Base-by-base conservation (phyloP, 1,140 invertebrate genomes). In the Drosophila insularis region DNA sequence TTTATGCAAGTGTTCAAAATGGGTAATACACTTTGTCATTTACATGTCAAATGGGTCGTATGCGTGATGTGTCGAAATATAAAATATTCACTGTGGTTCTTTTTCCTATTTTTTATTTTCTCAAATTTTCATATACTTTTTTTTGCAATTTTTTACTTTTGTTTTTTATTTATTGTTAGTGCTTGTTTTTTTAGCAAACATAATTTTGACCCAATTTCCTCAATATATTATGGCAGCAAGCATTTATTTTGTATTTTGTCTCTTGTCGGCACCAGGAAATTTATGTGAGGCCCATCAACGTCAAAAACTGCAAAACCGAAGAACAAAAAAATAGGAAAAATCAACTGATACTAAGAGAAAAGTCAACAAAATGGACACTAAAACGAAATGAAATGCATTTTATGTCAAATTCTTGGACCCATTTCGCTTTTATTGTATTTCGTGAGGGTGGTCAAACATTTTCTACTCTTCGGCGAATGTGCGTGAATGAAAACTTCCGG, bases 161-260 rank as follows among this genome's bases (percentile, higher is more conserved):
- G 11, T 10, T 27, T 32, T 56, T 37, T 8, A 32, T 27, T 39
- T 53, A 21, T 54, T n/a, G n/a, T 21, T 5, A 13, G 31, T 56
- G 32, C 13, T 17, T 14, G 40, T 55, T 27, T 37, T 63, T 63
- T 50, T 67, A 37, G 21, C 56, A 55, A 64, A 35, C 80, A 81
- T 55, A 39, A 81, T 56, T 74, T 86, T 85, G 81, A 85, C 81
- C 81, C 82, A 86, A 79, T 87, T 87, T 87, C 43, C 58, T 66
- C 58, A 72, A 75, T 85, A 81, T 86, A 77, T 68, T 70, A 74
- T 87, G 68, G 50, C 40, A 60, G 21, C 2, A 68, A 59, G 35
- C 39, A 65, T 62, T 11, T 10, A 35, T 35, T 35, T 35, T 11
- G 32, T 27, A 27, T 56, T 32, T 14, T 7, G 14, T 35, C 63